Conservation (phyloP, 2,888 invertebrate genomes). For the Phasia obesa region DNA sequence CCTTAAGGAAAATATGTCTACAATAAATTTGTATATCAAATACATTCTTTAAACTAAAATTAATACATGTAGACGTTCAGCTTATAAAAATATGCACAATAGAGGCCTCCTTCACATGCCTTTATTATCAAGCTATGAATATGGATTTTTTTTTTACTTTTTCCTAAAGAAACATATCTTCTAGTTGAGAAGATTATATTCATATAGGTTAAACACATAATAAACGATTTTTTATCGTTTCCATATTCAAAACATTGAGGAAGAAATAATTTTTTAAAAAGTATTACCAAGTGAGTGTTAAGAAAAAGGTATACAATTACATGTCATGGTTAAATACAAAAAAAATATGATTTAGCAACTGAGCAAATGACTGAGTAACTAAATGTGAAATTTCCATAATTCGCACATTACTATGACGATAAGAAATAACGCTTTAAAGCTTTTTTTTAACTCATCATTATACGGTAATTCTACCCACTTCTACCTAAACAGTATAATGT, state of each 20-base stretch:
- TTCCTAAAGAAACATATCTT: conserved; percentile 15
- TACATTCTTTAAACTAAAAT: background rate
- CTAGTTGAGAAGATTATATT: conserved; percentile 44
- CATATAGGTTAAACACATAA: conserved; percentile 51
- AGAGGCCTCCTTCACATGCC: conserved; percentile 16
- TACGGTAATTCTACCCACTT: no score
- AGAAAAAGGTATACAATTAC: conserved; percentile 35
- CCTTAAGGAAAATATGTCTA: conserved; percentile 36
- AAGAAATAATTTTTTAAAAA: background rate
- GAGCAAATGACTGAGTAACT: background rate
- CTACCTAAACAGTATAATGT: no score
- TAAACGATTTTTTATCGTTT: conserved; percentile 19
- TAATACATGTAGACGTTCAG: background rate
- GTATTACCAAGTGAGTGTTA: conserved; percentile 30
- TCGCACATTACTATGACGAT: conserved; percentile 17
- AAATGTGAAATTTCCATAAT: conserved; percentile 10
- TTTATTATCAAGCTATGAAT: conserved; percentile 22
- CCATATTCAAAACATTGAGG: background rate
- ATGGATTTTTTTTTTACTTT: conserved; percentile 13
- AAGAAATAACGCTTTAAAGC: conserved; percentile 51
- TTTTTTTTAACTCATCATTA: no score
- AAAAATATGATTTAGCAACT: background rate
- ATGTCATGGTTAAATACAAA: conserved; percentile 26
- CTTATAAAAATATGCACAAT: background rate
- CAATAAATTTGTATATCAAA: background rate